Conservation (phyloP, 2,888 invertebrate species). For the Drosophila gaucha region DNA sequence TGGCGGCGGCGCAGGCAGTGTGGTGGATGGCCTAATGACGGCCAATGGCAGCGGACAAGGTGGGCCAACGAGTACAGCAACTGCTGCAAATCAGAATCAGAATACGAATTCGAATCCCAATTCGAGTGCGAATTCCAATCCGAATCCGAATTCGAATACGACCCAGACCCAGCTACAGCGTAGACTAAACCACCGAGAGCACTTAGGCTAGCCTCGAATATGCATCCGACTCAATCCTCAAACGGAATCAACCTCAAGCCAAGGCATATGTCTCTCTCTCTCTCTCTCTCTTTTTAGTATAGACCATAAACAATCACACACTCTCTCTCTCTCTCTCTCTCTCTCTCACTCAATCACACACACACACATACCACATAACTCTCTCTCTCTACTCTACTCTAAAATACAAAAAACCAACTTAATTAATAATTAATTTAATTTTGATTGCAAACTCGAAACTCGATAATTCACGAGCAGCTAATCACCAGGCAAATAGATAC, state of each 20-base stretch:
- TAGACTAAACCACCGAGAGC: slow-evolving; percentile 88
- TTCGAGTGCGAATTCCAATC: slow-evolving; percentile 28
- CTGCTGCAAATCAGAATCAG: slow-evolving; percentile 68
- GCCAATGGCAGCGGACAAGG: slow-evolving; percentile 84
- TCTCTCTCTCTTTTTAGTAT: slow-evolving; percentile 12
- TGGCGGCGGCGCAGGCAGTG: slow-evolving; percentile 64
- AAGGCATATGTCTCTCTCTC: background rate
- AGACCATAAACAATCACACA: slow-evolving; percentile 7
- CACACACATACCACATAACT: slow-evolving; percentile 26
- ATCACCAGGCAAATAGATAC: slow-evolving; percentile 86
- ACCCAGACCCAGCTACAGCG: slow-evolving; percentile 84
- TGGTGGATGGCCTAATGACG: slow-evolving; percentile 68
- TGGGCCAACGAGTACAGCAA: slow-evolving; percentile 84
- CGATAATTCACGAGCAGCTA: slow-evolving; percentile 80
- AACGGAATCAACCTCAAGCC: slow-evolving; percentile 4
- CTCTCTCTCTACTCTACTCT: slow-evolving; percentile 18
- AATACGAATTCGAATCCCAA: slow-evolving; percentile 62
- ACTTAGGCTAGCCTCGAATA: slow-evolving; percentile 85
- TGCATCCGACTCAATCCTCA: slow-evolving; percentile 7
- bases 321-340: background rate
- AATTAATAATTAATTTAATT: slow-evolving; percentile 82
- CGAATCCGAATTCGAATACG: slow-evolving; percentile 58
- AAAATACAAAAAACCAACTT: slow-evolving; percentile 27
- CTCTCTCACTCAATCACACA: slow-evolving; percentile 13
- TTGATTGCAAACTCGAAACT: slow-evolving; percentile 81